Percentiles rank a stretch among this genome's conserved stretches.
These are phyloP conservation scores for Coptodon rendalli DNA, from an alignment of 2,113 vertebrate species.

Conservation along the genomic window DNA sequence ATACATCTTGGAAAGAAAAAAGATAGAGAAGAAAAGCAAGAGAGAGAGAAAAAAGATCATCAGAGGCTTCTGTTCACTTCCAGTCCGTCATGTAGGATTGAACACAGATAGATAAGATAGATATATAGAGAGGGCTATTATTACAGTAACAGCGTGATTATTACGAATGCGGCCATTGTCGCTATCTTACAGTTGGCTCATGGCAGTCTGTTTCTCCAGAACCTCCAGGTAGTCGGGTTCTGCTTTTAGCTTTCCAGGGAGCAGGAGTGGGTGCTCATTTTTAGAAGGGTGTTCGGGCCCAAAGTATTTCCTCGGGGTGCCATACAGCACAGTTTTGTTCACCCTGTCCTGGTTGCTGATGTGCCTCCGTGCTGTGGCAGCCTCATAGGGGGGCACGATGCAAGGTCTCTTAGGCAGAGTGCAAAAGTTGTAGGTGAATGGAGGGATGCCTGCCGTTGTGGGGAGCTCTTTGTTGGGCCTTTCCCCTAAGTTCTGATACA, in stretches of 20 bases:
- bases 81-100: constrained; percentile 48
- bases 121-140: constrained; percentile 58
- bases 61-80: constrained; percentile 45
- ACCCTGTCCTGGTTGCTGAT: constrained; percentile 82
- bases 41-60: constrained; percentile 1
- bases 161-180: constrained; percentile 17
- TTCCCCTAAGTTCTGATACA: constrained; percentile 93
- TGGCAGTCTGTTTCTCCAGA: constrained; percentile 98
- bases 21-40: constrained; percentile 1
- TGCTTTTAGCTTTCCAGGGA: constrained; percentile 89
- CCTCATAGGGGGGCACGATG: constrained; percentile 84
- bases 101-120: constrained; percentile 62
- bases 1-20: constrained; percentile 61
- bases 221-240: constrained; percentile 99
- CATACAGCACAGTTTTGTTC: constrained; percentile 93
- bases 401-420: constrained; percentile 95
- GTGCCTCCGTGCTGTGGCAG: constrained; percentile 77
- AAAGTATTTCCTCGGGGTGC: constrained; percentile 93
- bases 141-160: constrained; percentile 50
- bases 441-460: constrained; percentile 62
- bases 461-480: constrained; percentile 88
- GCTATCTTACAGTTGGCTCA: constrained; percentile 87
- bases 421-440: constrained; percentile 94
- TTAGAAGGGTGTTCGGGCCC: constrained; percentile 78
- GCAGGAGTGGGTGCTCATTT: constrained; percentile 85